Evolutionary conservation across 2,888 invertebrate species (phyloP).

Genomic region (Drosophila birchii): DNA sequence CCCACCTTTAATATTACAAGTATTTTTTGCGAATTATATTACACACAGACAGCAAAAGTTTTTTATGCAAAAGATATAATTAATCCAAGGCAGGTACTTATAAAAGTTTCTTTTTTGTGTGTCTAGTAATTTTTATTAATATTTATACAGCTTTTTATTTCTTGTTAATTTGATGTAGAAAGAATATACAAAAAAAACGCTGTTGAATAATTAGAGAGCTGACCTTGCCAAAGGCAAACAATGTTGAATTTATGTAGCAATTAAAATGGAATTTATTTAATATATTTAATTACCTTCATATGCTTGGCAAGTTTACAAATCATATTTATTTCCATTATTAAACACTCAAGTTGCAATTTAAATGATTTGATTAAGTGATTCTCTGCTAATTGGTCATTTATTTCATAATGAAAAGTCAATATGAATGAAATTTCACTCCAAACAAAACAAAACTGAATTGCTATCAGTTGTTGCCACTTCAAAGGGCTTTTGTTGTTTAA

Average conservation of each 20-base stretch:
- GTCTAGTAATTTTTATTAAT: constrained; percentile 11
- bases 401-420: constrained; percentile 9
- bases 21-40: constrained; percentile 32
- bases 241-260: not conserved
- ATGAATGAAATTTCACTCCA: constrained; percentile 9
- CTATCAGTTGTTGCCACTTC: constrained; percentile 4
- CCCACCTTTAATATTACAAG: constrained; percentile 45
- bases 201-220: not conserved
- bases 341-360: not conserved
- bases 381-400: constrained; percentile 4
- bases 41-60: constrained; percentile 18
- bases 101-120: constrained; percentile 3
- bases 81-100: constrained; percentile 18
- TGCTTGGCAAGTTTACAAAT: not conserved
- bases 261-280: not conserved
- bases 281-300: not conserved
- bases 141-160: constrained; percentile 1
- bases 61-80: constrained; percentile 11
- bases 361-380: constrained; percentile 11
- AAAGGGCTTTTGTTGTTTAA: constrained; percentile 3
- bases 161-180: not conserved
- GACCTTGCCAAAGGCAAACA: not conserved
- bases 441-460: constrained; percentile 1
- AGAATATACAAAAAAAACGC: not conserved
- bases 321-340: not conserved